These are phyloP conservation scores for Cephus pygmeus DNA, from an alignment of 2,888 invertebrate genomes.

Conservation along the genomic window DNA sequence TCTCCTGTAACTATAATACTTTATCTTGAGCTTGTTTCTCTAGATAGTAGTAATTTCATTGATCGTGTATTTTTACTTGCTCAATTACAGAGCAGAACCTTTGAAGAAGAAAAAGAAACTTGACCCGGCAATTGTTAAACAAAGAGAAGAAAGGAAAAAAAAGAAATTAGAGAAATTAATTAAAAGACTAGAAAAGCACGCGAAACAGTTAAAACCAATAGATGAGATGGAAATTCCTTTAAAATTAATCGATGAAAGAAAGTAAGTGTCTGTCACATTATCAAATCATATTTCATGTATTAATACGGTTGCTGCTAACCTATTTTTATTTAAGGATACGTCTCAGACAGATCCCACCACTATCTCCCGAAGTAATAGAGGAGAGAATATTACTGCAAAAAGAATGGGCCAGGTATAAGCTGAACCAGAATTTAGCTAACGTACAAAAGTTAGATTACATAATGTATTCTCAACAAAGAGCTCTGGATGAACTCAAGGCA, in stretches of 20 bases:
- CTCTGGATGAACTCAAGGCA: slow-evolving; percentile 81
- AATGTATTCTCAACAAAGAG: slow-evolving; percentile 77
- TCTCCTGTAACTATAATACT: slow-evolving; percentile 55
- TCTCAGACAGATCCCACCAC: slow-evolving; percentile 65
- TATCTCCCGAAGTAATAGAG: slow-evolving; percentile 73
- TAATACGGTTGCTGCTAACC: neutral
- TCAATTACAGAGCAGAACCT: slow-evolving; percentile 80
- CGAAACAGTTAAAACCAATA: slow-evolving; percentile 88
- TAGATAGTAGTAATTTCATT: neutral
- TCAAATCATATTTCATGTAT: neutral
- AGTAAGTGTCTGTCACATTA: slow-evolving; percentile 66
- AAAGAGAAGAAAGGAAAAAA: slow-evolving; percentile 83
- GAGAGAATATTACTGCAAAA: slow-evolving; percentile 75
- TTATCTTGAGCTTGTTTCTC: neutral
- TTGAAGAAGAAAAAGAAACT: slow-evolving; percentile 89
- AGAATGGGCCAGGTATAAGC: slow-evolving; percentile 81
- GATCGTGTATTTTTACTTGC: slow-evolving; percentile 1
- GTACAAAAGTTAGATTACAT: slow-evolving; percentile 77
- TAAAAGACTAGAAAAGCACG: slow-evolving; percentile 80
- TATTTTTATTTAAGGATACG: neutral
- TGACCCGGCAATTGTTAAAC: slow-evolving; percentile 83
- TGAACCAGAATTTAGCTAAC: slow-evolving; percentile 73
- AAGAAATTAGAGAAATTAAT: slow-evolving; percentile 91
- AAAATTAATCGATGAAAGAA: slow-evolving; percentile 73
- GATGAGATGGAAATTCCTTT: slow-evolving; percentile 85